Base-by-base conservation (phyloP, 2,113 vertebrate genomes). In the Paradoxurus hermaphroditus region DNA sequence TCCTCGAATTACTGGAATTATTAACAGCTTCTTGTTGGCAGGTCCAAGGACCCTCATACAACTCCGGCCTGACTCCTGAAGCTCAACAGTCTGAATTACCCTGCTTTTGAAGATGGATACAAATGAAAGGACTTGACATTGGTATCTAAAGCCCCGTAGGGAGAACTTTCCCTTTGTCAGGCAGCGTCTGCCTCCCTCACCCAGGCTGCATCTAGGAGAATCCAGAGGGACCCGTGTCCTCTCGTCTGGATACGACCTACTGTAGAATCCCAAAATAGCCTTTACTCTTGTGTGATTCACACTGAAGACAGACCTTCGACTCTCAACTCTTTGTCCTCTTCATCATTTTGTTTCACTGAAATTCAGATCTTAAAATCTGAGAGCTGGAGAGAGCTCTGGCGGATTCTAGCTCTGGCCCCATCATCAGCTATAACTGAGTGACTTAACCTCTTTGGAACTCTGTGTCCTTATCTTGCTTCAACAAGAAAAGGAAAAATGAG, bases 1-100 rank as follows among this genome's bases (percentile, higher is more conserved):
- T 96, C 91, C 85, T 93, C 88, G 92, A 97, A 87, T 92, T 46
- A 92, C 63, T 88, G 77, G 97, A 97, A 98, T 96, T 86, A 96
- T 92, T 87, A 95, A 75, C 49, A 87, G 91, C 59, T 90, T 77
- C n/a, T 91, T 86, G 10, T 90, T 94, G 93, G 90, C 92, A 96
- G 36, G 44, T 44, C 51, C 70, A 83, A 73, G 36, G 46, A 92
- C 63, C 82, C 81, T 94, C 70, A 36, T 23, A 67, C 59, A 87
- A 73, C 46, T 97, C 56, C 90, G 86, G 19, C 82, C 65, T 94
- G 83, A 85, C 36, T 34, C 46, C 49, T 51, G 53, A 88, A 90
- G 73, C 68, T 95, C 91, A 85, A 83, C 4, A 72, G 79, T 93
- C 75, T 72, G 92, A 86, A 79, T 90, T 81, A 95, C 59, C 70